Evolutionary conservation across 2,113 vertebrate genomes (phyloP), one percentile per base, ranked within the genome.

Genomic region (Symphodus melops): DNA sequence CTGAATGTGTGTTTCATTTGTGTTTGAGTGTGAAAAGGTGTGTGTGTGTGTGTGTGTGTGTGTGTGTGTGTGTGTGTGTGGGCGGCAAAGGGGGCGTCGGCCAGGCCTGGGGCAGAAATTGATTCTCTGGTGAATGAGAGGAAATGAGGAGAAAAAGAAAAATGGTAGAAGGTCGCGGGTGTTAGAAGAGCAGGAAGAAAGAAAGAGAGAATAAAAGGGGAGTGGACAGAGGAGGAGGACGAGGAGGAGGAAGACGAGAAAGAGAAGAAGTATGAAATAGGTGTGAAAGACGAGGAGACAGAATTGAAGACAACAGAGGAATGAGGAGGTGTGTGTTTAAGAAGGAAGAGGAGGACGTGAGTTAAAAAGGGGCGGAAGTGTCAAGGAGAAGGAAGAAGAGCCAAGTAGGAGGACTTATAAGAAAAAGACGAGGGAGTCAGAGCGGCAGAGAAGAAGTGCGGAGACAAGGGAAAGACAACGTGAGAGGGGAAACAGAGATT

Each of bases 81-180:
- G 37, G 71, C 20, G 77, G 61, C 4, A 9, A 74, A 60, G 68
- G 67, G 77, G 79, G 78, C 23, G 36, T 79, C 54, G 75, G 82
- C 77, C 81, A 79, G 75, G 86, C 90, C 86, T 37, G 77, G 83
- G 89, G 92, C 90, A 86, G 88, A 93, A 93, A 94, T 93, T 94
- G 92, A 93, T 93, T 92, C 86, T 86, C 78, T 86, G 70, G 80
- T 71, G 44, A 83, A 86, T 77, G 61, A 87, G 82, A 91, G 92
- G 89, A 94, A 94, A 94, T 91, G 89, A 92, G 88, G 81, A 89
- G 88, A 86, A 86, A 91, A 91, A 92, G 86, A 93, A 85, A 92
- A 91, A 94, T 91, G 87, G 85, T 76, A 84, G 71, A 83, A 86
- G 88, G 78, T 84, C 68, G 33, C 28, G 20, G 53, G 37, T 78